Percentiles rank a stretch among this genome's conserved stretches.
phyloP scores from a whole-genome alignment of 2,888 invertebrate genomes.

The Andrena bicolor region DNA sequence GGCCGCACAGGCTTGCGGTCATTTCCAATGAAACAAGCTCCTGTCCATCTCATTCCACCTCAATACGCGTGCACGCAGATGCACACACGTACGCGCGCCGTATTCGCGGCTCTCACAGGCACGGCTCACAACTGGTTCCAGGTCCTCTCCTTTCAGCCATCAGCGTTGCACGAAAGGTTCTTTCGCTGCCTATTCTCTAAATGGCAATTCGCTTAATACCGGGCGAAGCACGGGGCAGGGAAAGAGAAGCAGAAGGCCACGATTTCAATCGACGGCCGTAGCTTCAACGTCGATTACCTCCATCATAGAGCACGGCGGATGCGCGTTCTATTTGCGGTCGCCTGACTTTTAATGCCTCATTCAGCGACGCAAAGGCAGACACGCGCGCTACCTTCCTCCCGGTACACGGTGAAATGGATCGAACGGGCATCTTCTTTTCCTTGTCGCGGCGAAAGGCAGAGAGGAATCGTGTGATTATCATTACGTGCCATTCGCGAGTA shows the following conservation, averaged over 20 bases:
- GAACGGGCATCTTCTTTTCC: slow-evolving; percentile 22
- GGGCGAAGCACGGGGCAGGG: background rate
- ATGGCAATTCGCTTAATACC: slow-evolving; percentile 51
- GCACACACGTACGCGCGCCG: background rate
- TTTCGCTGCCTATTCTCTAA: slow-evolving; percentile 38
- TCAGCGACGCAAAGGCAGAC: slow-evolving; percentile 34
- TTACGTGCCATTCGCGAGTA: background rate
- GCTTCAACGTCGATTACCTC: slow-evolving; percentile 36
- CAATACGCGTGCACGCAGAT: background rate
- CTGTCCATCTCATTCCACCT: slow-evolving; percentile 16
- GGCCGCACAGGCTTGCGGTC: slow-evolving; percentile 41
- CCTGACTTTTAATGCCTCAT: slow-evolving; percentile 50
- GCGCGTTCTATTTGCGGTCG: slow-evolving; percentile 42
- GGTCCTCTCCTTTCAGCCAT: slow-evolving; percentile 17
- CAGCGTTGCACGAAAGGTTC: background rate
- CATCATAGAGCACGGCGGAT: slow-evolving; percentile 13
- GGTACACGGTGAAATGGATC: slow-evolving; percentile 17
- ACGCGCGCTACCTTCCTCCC: slow-evolving; percentile 9
- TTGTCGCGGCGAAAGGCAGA: background rate
- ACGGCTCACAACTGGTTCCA: slow-evolving; percentile 14
- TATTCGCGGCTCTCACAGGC: background rate
- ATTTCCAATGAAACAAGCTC: slow-evolving; percentile 53
- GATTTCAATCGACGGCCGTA: slow-evolving; percentile 21
- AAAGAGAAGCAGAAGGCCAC: background rate
- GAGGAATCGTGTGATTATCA: background rate